Evolutionary conservation across 2,113 vertebrate species (phyloP).

Genomic region (Ursus arctos): DNA sequence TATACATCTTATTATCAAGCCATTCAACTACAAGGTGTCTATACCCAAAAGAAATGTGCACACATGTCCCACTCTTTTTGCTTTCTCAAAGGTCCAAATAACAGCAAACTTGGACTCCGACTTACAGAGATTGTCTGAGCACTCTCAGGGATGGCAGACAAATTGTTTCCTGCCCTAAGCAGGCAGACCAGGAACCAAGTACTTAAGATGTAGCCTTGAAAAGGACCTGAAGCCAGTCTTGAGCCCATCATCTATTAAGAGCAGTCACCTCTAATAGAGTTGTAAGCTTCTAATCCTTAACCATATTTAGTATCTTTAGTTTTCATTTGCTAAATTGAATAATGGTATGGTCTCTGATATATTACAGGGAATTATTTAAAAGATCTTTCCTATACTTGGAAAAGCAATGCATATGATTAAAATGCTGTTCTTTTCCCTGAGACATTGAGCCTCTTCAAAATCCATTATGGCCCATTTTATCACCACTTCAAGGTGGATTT

Average conservation of each 20-base stretch:
- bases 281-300: background rate
- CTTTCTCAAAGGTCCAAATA: background rate
- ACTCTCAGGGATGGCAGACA: background rate
- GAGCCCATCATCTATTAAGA: background rate
- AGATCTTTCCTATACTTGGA: background rate
- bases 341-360: background rate
- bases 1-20: background rate
- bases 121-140: background rate
- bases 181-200: background rate
- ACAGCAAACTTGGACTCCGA: background rate
- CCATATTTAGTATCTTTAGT: background rate
- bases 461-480: background rate
- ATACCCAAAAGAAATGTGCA: background rate
- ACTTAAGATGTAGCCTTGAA: background rate
- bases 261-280: background rate
- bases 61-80: background rate
- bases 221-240: background rate
- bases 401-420: background rate
- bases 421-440: background rate
- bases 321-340: slow-evolving; percentile 30
- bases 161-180: background rate
- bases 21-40: background rate
- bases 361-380: background rate
- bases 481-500: background rate
- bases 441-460: background rate